phyloP scores from a whole-genome alignment of 2,797 vertebrate genomes.

The Hipposideros larvatus region DNA sequence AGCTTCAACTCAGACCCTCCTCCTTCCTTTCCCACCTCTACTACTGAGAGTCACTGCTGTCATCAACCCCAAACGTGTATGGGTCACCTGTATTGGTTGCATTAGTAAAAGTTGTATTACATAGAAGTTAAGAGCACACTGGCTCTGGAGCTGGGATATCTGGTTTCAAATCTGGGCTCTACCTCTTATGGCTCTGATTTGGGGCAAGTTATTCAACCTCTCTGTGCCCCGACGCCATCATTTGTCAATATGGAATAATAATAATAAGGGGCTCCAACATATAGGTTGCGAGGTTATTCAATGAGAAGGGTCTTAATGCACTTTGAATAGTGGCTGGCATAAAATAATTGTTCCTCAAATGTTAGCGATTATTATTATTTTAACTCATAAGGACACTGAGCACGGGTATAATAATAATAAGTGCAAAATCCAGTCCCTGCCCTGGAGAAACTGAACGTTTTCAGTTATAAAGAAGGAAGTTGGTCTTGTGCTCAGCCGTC shows the following conservation, averaged over 20 bases:
- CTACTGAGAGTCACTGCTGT: neutral
- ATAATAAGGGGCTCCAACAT: neutral
- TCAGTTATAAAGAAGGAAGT: neutral
- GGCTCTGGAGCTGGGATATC: neutral
- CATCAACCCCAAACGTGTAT: neutral
- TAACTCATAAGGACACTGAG: neutral
- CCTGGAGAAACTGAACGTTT: neutral
- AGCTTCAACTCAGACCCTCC: neutral
- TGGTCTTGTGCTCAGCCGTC: neutral
- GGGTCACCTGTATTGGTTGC: too few relatives aligned
- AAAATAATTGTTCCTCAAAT: neutral
- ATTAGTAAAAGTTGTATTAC: neutral
- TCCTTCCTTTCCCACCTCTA: neutral
- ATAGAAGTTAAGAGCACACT: neutral
- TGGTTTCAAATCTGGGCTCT: neutral
- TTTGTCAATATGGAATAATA: neutral
- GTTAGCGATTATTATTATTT: neutral
- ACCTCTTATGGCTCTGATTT: neutral
- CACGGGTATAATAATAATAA: neutral
- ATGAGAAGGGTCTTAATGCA: neutral
- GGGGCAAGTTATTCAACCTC: neutral
- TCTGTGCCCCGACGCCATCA: neutral
- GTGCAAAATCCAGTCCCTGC: neutral
- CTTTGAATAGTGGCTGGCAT: neutral
- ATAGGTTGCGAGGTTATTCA: neutral